Conservation (phyloP, 2,113 vertebrate species). For the Electrona antarctica region DNA sequence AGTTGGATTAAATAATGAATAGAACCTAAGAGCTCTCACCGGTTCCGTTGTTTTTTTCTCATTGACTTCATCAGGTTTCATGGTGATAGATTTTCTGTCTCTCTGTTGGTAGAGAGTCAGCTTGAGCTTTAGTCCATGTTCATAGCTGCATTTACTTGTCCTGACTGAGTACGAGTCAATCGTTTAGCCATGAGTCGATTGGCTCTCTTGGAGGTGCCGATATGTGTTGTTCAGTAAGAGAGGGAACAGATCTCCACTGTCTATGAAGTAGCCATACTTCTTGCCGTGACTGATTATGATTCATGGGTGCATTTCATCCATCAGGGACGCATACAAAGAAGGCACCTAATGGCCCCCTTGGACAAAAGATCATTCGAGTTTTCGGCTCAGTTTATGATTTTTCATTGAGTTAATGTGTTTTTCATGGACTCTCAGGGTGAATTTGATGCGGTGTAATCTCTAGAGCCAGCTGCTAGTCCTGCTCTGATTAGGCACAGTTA, state of each 20-base stretch:
- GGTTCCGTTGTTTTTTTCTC: constrained; percentile 28
- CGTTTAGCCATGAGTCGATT: not conserved
- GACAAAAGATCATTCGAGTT: constrained; percentile 19
- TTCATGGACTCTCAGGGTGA: constrained; percentile 15
- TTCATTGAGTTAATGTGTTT: constrained; percentile 17
- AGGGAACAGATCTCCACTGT: not conserved
- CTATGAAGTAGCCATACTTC: not conserved
- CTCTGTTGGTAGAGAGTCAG: constrained; percentile 33
- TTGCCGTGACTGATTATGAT: constrained; percentile 4
- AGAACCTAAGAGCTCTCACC: constrained; percentile 22
- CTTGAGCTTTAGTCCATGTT: constrained; percentile 35
- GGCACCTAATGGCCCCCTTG: constrained; percentile 4
- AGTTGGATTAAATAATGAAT: constrained; percentile 47
- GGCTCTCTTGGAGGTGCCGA: not conserved
- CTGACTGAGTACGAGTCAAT: not conserved
- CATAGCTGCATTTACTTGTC: constrained; percentile 22
- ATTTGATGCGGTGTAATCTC: constrained; percentile 9
- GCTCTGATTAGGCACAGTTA: constrained; percentile 18
- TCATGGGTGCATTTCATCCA: not conserved
- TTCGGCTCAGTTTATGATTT: constrained; percentile 13
- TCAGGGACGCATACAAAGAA: not conserved
- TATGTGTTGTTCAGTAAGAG: not conserved
- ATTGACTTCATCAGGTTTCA: constrained; percentile 32
- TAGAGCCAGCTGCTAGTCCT: constrained; percentile 6
- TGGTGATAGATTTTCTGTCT: constrained; percentile 51